Evolutionary conservation across 2,888 invertebrate genomes (phyloP).

Genomic region (Punctoribates punctum): DNA sequence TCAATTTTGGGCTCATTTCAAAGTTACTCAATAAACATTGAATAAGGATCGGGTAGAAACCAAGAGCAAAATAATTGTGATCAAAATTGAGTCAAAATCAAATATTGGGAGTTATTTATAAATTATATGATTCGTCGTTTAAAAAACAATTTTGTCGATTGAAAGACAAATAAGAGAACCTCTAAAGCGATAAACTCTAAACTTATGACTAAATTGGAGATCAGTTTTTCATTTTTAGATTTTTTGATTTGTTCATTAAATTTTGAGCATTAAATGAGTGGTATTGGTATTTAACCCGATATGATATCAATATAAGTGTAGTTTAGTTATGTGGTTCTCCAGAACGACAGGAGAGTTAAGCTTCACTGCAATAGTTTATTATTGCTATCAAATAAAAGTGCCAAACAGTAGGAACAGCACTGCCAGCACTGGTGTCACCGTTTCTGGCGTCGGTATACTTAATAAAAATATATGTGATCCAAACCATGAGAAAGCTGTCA

Average conservation of each 20-base stretch:
- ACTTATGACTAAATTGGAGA: not conserved
- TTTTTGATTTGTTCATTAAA: conserved; percentile 27
- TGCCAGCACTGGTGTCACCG: not conserved
- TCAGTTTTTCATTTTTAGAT: not conserved
- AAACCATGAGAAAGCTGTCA: conserved; percentile 38
- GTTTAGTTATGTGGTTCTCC: conserved; percentile 37
- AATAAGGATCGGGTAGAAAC: too few relatives aligned
- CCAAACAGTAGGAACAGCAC: not conserved
- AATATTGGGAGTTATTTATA: too few relatives aligned
- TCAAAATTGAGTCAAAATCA: too few relatives aligned
- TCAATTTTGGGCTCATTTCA: too few relatives aligned
- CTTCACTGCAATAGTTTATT: conserved; percentile 32
- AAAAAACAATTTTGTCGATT: too few relatives aligned
- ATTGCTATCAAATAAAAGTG: conserved; percentile 39
- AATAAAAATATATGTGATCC: conserved; percentile 40
- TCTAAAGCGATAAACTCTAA: not conserved
- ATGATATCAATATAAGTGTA: conserved; percentile 19
- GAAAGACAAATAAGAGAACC: too few relatives aligned
- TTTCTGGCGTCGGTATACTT: conserved; percentile 12
- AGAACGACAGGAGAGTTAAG: conserved; percentile 39
- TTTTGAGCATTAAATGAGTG: conserved; percentile 24
- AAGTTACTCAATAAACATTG: too few relatives aligned
- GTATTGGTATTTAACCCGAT: conserved; percentile 17
- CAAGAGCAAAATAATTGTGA: too few relatives aligned
- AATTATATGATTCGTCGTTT: too few relatives aligned